phyloP scores from a whole-genome alignment of 2,797 vertebrate species.

The Centropyge bicolor region DNA sequence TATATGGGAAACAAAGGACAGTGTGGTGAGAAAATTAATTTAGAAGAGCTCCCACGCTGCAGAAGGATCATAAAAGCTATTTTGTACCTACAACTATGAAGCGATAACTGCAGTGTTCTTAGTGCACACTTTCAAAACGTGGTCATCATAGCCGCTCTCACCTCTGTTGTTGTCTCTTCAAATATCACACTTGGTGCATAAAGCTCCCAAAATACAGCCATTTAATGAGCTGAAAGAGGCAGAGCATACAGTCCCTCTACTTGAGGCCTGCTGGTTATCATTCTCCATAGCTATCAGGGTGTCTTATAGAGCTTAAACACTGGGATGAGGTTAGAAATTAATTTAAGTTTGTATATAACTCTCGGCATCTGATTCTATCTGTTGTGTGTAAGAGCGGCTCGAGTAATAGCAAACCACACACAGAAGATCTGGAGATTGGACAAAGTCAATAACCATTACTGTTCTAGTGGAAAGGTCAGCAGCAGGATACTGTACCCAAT shows the following conservation, averaged over 20 bases:
- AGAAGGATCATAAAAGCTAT: constrained; percentile 20
- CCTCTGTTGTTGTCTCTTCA: constrained; percentile 9
- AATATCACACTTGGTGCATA: constrained; percentile 19
- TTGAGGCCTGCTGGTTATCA: constrained; percentile 18
- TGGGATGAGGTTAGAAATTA: constrained; percentile 15
- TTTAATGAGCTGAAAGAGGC: background rate
- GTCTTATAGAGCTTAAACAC: constrained; percentile 26
- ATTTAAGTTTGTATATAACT: constrained; percentile 19
- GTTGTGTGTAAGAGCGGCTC: constrained; percentile 5
- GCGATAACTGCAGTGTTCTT: constrained; percentile 19
- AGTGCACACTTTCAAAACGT: background rate
- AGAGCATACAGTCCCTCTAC: background rate
- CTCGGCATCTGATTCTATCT: constrained; percentile 18
- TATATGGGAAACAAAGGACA: constrained; percentile 25
- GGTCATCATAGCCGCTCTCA: constrained; percentile 19
- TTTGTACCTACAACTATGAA: constrained; percentile 28
- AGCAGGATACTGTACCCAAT: background rate
- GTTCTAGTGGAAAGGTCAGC: constrained; percentile 32
- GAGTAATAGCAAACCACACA: background rate
- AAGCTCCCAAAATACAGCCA: background rate
- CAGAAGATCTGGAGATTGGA: constrained; percentile 27
- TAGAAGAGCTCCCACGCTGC: constrained; percentile 7
- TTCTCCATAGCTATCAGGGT: background rate
- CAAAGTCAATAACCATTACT: constrained; percentile 31
- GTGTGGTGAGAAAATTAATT: constrained; percentile 35